Evolutionary conservation across 2,797 vertebrate species (phyloP).

Genomic region (Poecilia picta): DNA sequence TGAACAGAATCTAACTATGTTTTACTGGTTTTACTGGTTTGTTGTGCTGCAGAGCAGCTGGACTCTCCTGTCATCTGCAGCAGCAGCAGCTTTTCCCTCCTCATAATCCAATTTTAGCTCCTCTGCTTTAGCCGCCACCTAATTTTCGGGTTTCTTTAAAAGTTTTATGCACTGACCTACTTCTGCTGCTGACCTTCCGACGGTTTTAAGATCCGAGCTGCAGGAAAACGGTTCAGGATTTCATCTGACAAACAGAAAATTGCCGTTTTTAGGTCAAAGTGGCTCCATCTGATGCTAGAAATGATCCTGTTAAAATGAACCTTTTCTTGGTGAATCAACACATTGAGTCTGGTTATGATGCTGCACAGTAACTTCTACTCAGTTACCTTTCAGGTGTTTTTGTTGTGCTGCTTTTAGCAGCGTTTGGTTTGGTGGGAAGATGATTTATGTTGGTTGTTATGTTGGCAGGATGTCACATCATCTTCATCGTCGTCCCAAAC

Average conservation of each 20-base stretch:
- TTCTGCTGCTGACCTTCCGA: constrained; percentile 21
- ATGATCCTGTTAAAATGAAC: neutral
- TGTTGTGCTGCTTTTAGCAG: no score
- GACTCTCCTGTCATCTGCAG: constrained; percentile 38
- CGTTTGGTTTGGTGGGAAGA: constrained; percentile 32
- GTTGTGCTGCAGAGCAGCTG: constrained; percentile 49
- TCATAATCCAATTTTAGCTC: constrained; percentile 52
- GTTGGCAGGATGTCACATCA: constrained; percentile 66
- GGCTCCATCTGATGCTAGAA: neutral
- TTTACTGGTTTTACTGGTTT: constrained; percentile 16
- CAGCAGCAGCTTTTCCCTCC: constrained; percentile 7
- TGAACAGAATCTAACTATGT: neutral
- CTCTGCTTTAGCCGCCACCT: constrained; percentile 25
- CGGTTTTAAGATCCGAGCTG: constrained; percentile 1
- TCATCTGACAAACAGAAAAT: neutral
- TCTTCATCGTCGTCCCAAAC: constrained; percentile 60
- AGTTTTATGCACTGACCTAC: neutral
- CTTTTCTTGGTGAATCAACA: no score
- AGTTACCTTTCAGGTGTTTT: no score
- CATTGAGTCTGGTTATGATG: no score
- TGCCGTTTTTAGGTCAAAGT: no score
- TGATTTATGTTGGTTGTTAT: constrained; percentile 52
- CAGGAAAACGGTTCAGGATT: neutral
- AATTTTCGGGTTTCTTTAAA: constrained; percentile 41
- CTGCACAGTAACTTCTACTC: no score